A percentile compares a stretch with the other conserved stretches of the same genome.
Conservation (phyloP, 2,888 invertebrate genomes). For the Sinodicranocentrus sp. region DNA sequence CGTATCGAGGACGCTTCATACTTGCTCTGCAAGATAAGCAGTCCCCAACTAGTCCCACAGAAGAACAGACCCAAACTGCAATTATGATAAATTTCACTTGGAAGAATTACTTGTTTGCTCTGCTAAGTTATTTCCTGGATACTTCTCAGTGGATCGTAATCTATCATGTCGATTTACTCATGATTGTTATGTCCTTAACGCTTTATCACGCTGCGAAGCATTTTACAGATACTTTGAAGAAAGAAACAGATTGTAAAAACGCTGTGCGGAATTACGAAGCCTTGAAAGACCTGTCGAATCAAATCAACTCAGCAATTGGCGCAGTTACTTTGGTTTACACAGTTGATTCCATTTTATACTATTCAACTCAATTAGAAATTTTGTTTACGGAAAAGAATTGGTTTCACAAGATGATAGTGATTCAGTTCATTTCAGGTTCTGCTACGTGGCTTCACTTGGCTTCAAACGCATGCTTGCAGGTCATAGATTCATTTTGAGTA, state of each 20-base stretch:
- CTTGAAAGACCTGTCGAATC: neutral
- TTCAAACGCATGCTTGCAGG: slow-evolving; percentile 38
- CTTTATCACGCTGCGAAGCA: slow-evolving; percentile 11
- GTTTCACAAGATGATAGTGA: slow-evolving; percentile 34
- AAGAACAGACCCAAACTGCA: neutral
- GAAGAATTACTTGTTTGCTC: slow-evolving; percentile 5
- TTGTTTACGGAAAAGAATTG: slow-evolving; percentile 34
- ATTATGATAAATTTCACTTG: neutral
- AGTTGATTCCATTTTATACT: slow-evolving; percentile 44
- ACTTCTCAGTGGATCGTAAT: slow-evolving; percentile 7
- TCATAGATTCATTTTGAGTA: neutral
- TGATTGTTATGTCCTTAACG: slow-evolving; percentile 47
- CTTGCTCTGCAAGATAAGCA: neutral
- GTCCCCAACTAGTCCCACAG: neutral
- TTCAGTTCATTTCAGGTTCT: slow-evolving; percentile 23
- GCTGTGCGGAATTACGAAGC: slow-evolving; percentile 23
- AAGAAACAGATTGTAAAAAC: slow-evolving; percentile 4
- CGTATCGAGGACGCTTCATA: slow-evolving; percentile 35
- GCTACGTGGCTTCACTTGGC: slow-evolving; percentile 46
- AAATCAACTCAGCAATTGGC: slow-evolving; percentile 24
- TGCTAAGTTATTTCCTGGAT: slow-evolving; percentile 18
- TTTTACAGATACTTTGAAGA: slow-evolving; percentile 14
- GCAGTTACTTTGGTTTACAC: slow-evolving; percentile 29
- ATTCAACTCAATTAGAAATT: slow-evolving; percentile 34
- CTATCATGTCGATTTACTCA: slow-evolving; percentile 26